Conservation (phyloP, 2,113 vertebrate species). For the Pterocles burchelli region DNA sequence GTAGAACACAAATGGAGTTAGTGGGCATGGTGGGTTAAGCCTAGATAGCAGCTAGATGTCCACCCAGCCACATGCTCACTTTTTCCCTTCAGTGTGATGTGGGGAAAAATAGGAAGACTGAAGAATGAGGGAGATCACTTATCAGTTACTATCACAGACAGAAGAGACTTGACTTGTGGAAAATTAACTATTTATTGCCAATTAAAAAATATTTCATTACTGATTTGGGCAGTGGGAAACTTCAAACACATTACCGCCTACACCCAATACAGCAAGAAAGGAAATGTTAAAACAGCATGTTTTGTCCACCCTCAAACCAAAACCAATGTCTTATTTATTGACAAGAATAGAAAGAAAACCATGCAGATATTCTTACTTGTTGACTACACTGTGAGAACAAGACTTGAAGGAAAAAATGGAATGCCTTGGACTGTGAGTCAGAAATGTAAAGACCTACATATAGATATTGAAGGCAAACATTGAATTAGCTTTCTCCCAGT, state of each 20-base stretch:
- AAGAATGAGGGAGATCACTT: neutral
- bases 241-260: neutral
- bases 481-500: neutral
- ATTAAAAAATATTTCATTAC: neutral
- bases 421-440: neutral
- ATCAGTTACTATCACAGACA: neutral
- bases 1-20: neutral
- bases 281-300: neutral
- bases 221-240: neutral
- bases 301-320: neutral
- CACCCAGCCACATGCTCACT: rapidly evolving
- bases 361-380: neutral
- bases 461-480: neutral
- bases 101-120: neutral
- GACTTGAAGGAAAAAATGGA: neutral
- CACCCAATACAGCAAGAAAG: neutral
- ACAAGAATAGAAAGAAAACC: neutral
- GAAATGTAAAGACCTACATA: neutral
- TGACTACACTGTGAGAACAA: neutral
- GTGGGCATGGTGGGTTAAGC: neutral
- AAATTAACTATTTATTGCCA: neutral
- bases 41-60: neutral
- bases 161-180: neutral
- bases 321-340: neutral
- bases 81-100: neutral